Conservation (phyloP, 1,140 invertebrate genomes). For the Pomacea maculata region DNA sequence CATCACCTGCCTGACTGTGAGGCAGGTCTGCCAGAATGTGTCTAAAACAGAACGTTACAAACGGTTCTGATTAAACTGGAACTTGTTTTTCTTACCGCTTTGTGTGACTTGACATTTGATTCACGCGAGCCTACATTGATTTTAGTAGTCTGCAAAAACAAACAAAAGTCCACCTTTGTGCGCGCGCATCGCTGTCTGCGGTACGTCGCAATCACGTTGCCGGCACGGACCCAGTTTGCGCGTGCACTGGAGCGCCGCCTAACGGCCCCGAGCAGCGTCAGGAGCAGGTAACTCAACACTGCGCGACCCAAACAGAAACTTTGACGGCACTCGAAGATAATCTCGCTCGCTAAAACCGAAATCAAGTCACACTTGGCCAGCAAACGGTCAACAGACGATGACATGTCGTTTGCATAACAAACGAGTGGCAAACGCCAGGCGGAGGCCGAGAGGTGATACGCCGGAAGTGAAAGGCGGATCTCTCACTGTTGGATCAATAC, state of each 20-base stretch:
- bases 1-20: no score
- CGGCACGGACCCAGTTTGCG: no score
- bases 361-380: slow-evolving; percentile 15
- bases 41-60: no score
- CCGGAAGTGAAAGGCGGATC: slow-evolving; percentile 6
- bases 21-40: no score
- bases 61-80: no score
- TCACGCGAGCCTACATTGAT: no score
- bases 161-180: no score
- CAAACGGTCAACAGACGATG: neutral
- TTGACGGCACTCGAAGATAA: neutral
- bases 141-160: no score
- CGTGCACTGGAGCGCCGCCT: neutral
- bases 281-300: neutral
- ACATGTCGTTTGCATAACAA: slow-evolving; percentile 18
- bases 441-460: neutral
- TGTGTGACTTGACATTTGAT: no score
- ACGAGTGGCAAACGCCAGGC: slow-evolving; percentile 13
- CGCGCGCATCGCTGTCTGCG: no score
- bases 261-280: neutral
- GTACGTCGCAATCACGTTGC: no score
- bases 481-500: neutral
- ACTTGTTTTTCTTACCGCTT: no score
- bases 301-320: neutral
- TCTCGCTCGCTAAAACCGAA: slow-evolving; percentile 11